Base-by-base conservation (phyloP, 2,888 invertebrate genomes). In the Sphaerophoria taeniata region DNA sequence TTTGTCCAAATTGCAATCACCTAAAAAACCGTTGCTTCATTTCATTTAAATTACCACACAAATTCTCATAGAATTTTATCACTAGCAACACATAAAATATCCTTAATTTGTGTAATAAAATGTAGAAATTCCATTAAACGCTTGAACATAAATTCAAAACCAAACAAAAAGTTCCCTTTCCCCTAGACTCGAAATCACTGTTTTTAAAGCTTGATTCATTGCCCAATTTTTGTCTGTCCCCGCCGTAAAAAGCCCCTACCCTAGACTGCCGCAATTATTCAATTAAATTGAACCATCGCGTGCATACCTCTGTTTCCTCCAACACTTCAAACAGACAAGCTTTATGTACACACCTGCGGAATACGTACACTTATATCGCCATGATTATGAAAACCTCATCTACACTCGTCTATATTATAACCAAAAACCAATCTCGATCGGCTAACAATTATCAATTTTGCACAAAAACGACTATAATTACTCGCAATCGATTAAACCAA, bases 401-500 rank as follows among this genome's bases (percentile, higher is more conserved):
- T n/a, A 43, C n/a, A 39, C 6, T 24, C 45, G 24, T 61, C 43
- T 43, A 31, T 45, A 14, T 3, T 3, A 39, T 39, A 34, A 34
- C 33, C 31, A 45, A 31, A 53, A 65, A 53, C 12, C 72, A 55
- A 67, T 61, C 63, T 76, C 61, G 39, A 56, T 49, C 47, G 53
- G 58, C 72, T 70, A 70, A 77, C 77, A 77, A 81, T 85, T 85
- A 85, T 81, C 81, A 76, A 77, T 81, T 85, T 81, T 77, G 69
- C 72, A 61, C 81, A 70, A 81, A 76, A 85, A 70, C 77, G 81
- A 85, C 81, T 81, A 81, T 85, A 85, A 85, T 81, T 85, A 85
- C 85, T 85, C 63, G 76, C 76, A 85, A 81, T 81, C 85, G 81
- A 85, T 85, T 85, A 76, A 85, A 77, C 85, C 80, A 67, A 85